Conservation (phyloP, 2,888 invertebrate species). For the Amphimallon solstitiale region DNA sequence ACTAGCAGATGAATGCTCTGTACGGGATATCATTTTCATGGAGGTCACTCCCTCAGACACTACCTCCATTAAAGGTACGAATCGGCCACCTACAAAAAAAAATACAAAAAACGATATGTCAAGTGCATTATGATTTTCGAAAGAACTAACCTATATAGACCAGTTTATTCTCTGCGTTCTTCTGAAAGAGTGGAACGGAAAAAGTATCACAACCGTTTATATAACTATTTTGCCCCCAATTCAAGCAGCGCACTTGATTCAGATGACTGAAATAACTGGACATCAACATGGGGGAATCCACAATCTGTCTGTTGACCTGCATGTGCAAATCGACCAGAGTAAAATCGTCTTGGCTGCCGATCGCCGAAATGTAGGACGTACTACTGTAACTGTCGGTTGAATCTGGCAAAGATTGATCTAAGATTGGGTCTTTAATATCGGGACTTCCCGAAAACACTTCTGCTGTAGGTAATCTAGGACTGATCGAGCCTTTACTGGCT, state of each 20-base stretch:
- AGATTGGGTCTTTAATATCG: conserved; percentile 38
- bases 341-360: conserved; percentile 92
- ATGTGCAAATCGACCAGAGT: conserved; percentile 92
- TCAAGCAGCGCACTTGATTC: conserved; percentile 79
- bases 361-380: conserved; percentile 88
- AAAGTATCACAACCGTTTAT: conserved; percentile 80
- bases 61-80: conserved; percentile 77
- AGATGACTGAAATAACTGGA: conserved; percentile 93
- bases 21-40: conserved; percentile 70
- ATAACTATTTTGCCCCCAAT: conserved; percentile 74
- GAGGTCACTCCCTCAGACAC: conserved; percentile 75
- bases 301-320: conserved; percentile 88
- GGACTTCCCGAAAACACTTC: conserved; percentile 33
- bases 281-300: conserved; percentile 93
- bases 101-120: conserved; percentile 13
- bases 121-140: conserved; percentile 42
- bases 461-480: neutral
- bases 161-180: conserved; percentile 77
- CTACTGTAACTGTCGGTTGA: conserved; percentile 87
- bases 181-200: conserved; percentile 82
- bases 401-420: conserved; percentile 50
- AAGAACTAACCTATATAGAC: conserved; percentile 79
- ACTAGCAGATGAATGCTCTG: conserved; percentile 41
- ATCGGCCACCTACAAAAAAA: conserved; percentile 66
- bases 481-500: conserved; percentile 1